These are phyloP conservation scores for Chionomys nivalis DNA, from an alignment of 2,113 vertebrate genomes.

Conservation along the genomic window DNA sequence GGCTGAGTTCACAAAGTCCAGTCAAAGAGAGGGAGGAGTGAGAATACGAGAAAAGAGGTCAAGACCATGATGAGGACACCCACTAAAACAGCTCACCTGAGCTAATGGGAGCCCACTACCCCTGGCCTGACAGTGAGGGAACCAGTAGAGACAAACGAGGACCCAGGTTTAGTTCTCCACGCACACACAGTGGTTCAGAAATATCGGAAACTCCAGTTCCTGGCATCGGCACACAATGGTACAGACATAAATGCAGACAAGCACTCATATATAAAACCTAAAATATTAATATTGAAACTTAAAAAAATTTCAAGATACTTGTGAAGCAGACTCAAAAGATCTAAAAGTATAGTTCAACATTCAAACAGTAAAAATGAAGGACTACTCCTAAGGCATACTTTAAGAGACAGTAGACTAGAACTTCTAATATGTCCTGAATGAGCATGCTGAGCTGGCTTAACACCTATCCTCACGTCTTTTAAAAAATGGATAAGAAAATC, in stretches of 20 bases:
- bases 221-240: background rate
- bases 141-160: too few species aligned
- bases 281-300: background rate
- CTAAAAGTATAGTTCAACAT: background rate
- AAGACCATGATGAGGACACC: too few species aligned
- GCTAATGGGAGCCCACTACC: too few species aligned
- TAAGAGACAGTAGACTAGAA: background rate
- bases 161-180: background rate
- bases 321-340: background rate
- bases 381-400: background rate
- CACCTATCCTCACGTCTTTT: background rate
- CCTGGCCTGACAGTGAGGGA: too few species aligned
- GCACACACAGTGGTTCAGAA: background rate
- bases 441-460: background rate
- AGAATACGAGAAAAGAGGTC: too few species aligned
- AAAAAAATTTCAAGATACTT: background rate
- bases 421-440: background rate
- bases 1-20: too few species aligned
- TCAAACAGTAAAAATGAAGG: background rate
- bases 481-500: background rate
- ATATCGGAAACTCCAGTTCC: background rate
- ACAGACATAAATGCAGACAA: background rate
- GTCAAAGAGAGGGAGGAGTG: too few species aligned
- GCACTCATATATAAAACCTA: background rate
- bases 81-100: too few species aligned